Base-by-base conservation (phyloP, 2,797 vertebrate genomes). In the Platyrinchus mystaceus region DNA sequence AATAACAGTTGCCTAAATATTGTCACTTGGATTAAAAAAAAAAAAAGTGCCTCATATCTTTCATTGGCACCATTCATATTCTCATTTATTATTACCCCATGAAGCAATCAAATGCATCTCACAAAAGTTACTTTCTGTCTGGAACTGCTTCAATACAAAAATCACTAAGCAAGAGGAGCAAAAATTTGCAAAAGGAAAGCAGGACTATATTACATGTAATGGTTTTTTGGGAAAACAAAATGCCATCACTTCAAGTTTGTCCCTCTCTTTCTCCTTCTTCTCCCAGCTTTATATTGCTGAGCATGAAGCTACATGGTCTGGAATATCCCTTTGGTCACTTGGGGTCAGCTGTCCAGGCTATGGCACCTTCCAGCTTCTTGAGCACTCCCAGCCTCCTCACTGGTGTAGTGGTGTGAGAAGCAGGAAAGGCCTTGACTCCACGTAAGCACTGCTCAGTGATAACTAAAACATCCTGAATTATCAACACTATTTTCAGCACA, bases 221-320 rank as follows among this genome's bases (percentile, higher is more conserved):
- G 12, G 58, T 46, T 50, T 64, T 39, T 10, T 28, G 13, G 22
- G 18, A 73, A 66, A 46, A 78, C 10, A 71, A 71, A 90, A 84
- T 24, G 30, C 6, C 66, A 2, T 3, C 17, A 59, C 27, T 41
- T 78, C 49, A 41, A 59, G 44, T 20, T 21, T 52, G 8, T 46
- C 24, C 7, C 12, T 36, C 52, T 9, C 11, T 37, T 46, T 49
- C 14, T n/a, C 32, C 46, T 34, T 69, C 14, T 58, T 34, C 8
- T 21, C 12, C 21, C 37, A 46, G 8, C 21, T 41, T 32, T 12
- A 64, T 10, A 52, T 2, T 47, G 24, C 12, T 58, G 20, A 67
- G 20, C 47, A 76, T 0, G 0, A 56, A 26, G 5, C 14, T 37
- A 50, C 30, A 18, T 1, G 23, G 20, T 34, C 27, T 37, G 27